Conservation (phyloP, 2,113 vertebrate species). For the Arenaria interpres region DNA sequence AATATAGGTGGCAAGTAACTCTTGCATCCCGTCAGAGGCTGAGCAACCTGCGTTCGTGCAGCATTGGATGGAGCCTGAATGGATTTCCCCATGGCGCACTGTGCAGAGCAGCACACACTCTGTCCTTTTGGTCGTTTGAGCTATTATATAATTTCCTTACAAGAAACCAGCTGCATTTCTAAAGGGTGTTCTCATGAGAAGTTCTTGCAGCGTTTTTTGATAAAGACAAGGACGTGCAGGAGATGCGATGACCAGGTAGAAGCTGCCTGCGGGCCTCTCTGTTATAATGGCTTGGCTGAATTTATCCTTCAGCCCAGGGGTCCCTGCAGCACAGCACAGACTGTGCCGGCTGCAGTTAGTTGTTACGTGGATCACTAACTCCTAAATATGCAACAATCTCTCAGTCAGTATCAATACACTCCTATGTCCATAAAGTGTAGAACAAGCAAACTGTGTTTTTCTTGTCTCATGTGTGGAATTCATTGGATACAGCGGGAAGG, state of each 20-base stretch:
- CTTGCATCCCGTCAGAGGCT: neutral
- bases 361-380: neutral
- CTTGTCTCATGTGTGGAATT: neutral
- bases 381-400: neutral
- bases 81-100: fast-evolving
- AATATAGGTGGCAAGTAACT: neutral
- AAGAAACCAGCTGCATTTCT: neutral
- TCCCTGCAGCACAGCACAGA: neutral
- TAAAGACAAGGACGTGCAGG: neutral
- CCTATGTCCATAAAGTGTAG: neutral
- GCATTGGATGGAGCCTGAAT: neutral
- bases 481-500: neutral
- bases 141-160: neutral
- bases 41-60: fast-evolving
- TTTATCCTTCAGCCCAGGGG: neutral
- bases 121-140: neutral
- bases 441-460: neutral
- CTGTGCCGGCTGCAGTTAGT: neutral
- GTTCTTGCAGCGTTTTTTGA: neutral
- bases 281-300: neutral
- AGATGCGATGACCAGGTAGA: neutral
- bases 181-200: neutral
- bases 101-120: neutral
- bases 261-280: neutral
- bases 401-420: neutral